Base-by-base conservation (phyloP, 2,113 vertebrate species). In the Ceuthmochares aereus region DNA sequence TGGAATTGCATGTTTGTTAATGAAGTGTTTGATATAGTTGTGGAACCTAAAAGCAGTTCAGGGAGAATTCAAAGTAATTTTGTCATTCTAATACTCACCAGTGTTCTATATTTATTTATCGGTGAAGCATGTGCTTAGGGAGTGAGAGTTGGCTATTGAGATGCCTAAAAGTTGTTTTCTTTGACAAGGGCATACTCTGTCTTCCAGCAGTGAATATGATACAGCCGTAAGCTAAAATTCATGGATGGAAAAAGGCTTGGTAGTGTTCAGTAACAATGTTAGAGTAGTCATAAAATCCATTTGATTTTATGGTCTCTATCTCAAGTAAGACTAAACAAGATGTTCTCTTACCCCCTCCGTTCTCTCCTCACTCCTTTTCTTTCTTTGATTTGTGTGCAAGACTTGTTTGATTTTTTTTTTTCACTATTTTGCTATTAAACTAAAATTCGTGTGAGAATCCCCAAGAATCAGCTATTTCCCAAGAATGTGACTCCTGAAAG, bases 401-500 rank as follows among this genome's bases (percentile, higher is more conserved):
- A 30, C 21, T 73, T 34, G 23, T n/a, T 91, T 56, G 37, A 4
- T 42, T 69, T 12, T 69, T 10, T n/a, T 60, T 42, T 6, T 21
- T 34, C n/a, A 26, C 32, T 40, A 8, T 37, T 90, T 75, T 85
- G 18, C 62, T 91, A 0, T 89, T 87, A 58, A 86, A 77, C 29
- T 16, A 29, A 87, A 87, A 87, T 49, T 75, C 0, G 0, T 79
- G 69, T 79, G 85, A 94, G 69, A 90, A 74, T 90, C 29, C 67
- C 9, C 4, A 15, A 66, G 67, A 93, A 90, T 84, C 34, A 9
- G 58, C 64, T 32, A 9, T 80, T 95, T 92, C 90, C 78, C 84
- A 94, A n/a, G 90, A 93, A 95, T 75, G 51, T 86, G 63, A 79
- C 84, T 95, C 25, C 37, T 86, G 56, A 78, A 89, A 81, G 89